Evolutionary conservation across 2,113 vertebrate species (phyloP).

Genomic region (Oncorhynchus keta): DNA sequence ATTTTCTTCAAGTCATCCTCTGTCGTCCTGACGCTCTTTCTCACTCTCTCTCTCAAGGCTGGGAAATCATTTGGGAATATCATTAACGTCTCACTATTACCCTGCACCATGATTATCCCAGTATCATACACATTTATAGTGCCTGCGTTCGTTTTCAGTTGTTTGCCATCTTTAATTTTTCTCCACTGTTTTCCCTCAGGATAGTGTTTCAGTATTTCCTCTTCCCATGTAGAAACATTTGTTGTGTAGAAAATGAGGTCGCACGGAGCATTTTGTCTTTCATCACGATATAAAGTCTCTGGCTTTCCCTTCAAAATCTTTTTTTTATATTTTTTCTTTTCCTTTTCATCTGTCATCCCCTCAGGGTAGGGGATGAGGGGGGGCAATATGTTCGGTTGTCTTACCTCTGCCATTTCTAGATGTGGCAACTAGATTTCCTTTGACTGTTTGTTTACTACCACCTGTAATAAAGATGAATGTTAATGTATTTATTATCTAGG

Average conservation of each 20-base stretch:
- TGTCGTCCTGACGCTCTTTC: no score
- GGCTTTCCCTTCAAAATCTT: background rate
- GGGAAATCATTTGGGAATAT: background rate
- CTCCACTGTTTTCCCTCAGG: background rate
- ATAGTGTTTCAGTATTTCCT: background rate
- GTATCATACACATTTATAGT: background rate
- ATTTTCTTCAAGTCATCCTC: background rate
- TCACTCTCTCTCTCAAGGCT: background rate
- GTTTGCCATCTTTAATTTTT: background rate
- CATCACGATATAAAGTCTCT: background rate
- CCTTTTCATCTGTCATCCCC: background rate
- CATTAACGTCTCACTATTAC: background rate
- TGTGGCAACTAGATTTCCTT: no score
- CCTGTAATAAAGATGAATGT: no score
- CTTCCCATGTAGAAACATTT: background rate
- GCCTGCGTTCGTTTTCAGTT: background rate
- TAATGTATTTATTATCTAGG: no score
- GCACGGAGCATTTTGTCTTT: background rate
- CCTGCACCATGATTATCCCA: background rate
- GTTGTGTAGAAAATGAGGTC: background rate
- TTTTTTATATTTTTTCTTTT: no score
- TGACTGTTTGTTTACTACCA: no score
- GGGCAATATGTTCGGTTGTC: no score
- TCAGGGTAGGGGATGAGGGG: background rate
- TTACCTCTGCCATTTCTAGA: no score